phyloP scores from a whole-genome alignment of 2,888 invertebrate genomes.

The Hetaerina titia region DNA sequence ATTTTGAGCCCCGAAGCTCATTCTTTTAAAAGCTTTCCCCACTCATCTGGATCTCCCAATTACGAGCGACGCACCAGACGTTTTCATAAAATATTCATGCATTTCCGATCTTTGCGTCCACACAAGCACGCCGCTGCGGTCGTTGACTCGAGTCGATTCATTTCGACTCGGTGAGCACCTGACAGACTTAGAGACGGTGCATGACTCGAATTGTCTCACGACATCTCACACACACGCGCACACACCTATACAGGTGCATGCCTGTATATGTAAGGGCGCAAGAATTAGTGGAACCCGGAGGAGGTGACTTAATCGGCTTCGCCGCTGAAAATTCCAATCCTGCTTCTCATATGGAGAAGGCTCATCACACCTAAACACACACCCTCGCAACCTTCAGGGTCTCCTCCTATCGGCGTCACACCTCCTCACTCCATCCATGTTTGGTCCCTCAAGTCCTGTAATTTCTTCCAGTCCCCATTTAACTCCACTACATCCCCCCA shows the following conservation, averaged over 20 bases:
- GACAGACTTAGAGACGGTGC: neutral
- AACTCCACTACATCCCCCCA: neutral
- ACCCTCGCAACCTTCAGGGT: neutral
- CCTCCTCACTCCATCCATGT: neutral
- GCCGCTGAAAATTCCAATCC: neutral
- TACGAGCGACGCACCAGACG: conserved; percentile 20
- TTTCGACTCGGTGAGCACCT: neutral
- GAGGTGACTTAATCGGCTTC: neutral
- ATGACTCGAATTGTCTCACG: neutral
- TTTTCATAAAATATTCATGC: conserved; percentile 41
- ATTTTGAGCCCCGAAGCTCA: conserved; percentile 67
- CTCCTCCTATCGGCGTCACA: neutral
- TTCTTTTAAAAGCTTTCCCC: conserved; percentile 64
- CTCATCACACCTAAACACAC: neutral
- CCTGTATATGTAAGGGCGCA: neutral
- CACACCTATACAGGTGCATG: too few relatives aligned
- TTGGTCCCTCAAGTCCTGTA: neutral
- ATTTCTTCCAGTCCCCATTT: neutral
- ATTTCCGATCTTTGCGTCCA: conserved; percentile 39
- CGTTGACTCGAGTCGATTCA: conserved; percentile 39
- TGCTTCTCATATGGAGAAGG: neutral
- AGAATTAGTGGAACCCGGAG: neutral
- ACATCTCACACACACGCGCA: neutral
- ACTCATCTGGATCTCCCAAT: conserved; percentile 46
- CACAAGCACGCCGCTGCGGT: neutral